Evolutionary conservation across 1,140 invertebrate species (phyloP).

Genomic region (Eciton burchellii): DNA sequence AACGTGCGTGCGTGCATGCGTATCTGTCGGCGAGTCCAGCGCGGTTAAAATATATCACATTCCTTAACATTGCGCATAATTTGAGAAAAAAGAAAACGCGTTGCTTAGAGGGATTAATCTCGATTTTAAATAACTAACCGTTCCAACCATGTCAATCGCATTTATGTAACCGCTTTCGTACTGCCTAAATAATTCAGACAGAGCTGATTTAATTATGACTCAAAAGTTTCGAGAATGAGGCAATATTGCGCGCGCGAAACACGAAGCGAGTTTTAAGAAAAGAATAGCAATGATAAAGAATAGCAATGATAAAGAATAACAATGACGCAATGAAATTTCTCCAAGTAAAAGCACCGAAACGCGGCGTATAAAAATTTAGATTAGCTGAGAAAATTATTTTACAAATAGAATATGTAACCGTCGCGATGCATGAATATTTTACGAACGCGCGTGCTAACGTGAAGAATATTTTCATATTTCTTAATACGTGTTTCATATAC

Average conservation of each 20-base stretch:
- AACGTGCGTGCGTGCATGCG: background rate
- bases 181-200: no score
- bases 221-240: constrained; percentile 45
- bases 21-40: background rate
- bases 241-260: constrained; percentile 16
- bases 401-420: constrained; percentile 12
- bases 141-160: background rate
- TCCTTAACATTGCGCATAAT: background rate
- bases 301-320: no score
- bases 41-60: background rate
- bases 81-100: background rate
- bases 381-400: constrained; percentile 41
- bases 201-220: constrained; percentile 8
- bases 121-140: background rate
- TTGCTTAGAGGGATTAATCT: background rate
- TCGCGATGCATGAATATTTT: constrained; percentile 11
- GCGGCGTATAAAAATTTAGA: constrained; percentile 35
- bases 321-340: constrained; percentile 43
- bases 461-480: background rate
- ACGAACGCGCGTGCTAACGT: background rate
- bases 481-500: background rate
- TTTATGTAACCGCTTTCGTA: no score
- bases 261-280: constrained; percentile 24
- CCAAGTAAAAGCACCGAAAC: constrained; percentile 31
- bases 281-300: no score